Base-by-base conservation (phyloP, 2,113 vertebrate species). In the Malurus alboscapulatus region DNA sequence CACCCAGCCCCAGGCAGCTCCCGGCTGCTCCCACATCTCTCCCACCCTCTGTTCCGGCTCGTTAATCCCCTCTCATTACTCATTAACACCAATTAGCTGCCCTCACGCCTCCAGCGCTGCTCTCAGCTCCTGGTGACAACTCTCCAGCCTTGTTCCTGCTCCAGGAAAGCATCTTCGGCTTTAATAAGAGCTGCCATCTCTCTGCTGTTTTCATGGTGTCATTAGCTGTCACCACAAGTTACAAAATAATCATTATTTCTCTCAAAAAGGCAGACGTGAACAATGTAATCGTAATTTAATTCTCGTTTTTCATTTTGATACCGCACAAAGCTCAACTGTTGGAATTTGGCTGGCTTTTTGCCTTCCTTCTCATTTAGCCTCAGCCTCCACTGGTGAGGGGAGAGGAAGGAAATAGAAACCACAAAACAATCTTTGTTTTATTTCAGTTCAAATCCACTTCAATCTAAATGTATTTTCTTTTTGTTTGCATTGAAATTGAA, bases 401-500 rank as follows among this genome's bases (percentile, higher is more conserved):
- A 72, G 26, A 57, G n/a, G 22, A 58, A 76, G 21, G 42, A 86
- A 90, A 87, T 6, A 63, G 25, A 86, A 88, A 69, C 53, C 19
- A 77, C 27, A 51, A 30, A 50, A 47, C 47, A 40, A 9, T 9
- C 24, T 63, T 66, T 62, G 38, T 29, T 94, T 80, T 71, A 47
- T 69, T 86, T 66, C 48, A 67, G 40, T 42, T 72, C 71, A 54
- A 76, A 92, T 53, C 48, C 61, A 44, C 50, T 78, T 91, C 89
- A 67, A 63, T 91, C 62, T 54, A 51, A 90, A 61, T 44, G 62
- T 73, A 32, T 92, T 89, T 92, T 74, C 73, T 63, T 87, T 81
- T 48, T 69, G 66, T 87, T 95, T 90, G 54, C 53, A 25, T 68
- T 90, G 77, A 75, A 95, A 91, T 25, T 8, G 58, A 89, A 81